Percentiles rank a stretch among this genome's conserved stretches.
Conservation (phyloP, 1,140 invertebrate genomes). For the Gonatopus flavifemur region DNA sequence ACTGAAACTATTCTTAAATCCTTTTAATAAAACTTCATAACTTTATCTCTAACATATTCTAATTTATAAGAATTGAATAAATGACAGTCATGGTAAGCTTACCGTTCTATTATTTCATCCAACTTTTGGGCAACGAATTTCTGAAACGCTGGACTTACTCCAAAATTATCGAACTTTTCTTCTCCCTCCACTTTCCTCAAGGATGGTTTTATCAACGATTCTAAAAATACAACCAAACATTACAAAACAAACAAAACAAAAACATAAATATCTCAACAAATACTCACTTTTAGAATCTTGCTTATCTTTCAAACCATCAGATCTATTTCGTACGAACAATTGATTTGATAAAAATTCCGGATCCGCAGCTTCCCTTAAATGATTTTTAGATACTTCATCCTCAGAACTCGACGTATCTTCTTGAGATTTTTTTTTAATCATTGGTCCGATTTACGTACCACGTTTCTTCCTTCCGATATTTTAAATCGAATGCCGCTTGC, state of each 20-base stretch:
- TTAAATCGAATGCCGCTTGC: background rate
- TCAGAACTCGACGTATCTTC: constrained; percentile 25
- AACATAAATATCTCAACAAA: background rate
- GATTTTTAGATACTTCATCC: constrained; percentile 20
- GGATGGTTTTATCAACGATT: constrained; percentile 10
- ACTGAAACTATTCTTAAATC: too few species aligned
- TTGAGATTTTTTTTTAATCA: background rate
- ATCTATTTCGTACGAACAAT: constrained; percentile 1
- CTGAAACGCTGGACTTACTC: constrained; percentile 28
- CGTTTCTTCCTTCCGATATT: background rate
- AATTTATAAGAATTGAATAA: too few species aligned
- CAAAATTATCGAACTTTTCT: constrained; percentile 31
- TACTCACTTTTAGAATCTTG: background rate
- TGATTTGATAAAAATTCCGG: constrained; percentile 22
- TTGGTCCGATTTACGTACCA: background rate
- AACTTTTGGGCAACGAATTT: constrained; percentile 39
- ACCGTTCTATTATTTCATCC: constrained; percentile 34
- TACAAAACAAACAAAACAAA: background rate
- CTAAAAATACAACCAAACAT: background rate
- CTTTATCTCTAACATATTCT: too few species aligned
- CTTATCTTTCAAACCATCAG: background rate
- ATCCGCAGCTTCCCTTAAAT: constrained; percentile 25
- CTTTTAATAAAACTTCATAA: too few species aligned
- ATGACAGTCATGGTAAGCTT: constrained; percentile 9
- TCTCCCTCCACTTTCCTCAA: background rate